phyloP scores from a whole-genome alignment of 2,888 invertebrate genomes.

The Platycheirus rosarum region DNA sequence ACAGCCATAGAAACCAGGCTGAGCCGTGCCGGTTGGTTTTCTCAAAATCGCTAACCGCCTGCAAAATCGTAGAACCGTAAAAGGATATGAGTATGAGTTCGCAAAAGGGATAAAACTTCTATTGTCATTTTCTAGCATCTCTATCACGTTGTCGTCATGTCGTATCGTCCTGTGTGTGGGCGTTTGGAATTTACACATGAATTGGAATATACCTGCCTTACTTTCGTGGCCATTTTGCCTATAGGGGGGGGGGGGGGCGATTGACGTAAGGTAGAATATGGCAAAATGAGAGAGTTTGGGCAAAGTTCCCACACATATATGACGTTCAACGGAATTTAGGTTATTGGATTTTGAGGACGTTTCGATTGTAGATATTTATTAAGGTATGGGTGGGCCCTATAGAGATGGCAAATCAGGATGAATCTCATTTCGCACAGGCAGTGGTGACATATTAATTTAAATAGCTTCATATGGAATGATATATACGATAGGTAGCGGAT shows the following conservation, averaged over 20 bases:
- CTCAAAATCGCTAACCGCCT: constrained; percentile 41
- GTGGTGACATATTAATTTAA: constrained; percentile 69
- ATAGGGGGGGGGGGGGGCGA: no score
- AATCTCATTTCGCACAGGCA: constrained; percentile 56
- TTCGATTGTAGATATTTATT: no score
- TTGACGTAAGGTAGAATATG: no score
- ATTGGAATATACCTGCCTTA: not conserved
- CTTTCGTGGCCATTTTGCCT: constrained; percentile 18
- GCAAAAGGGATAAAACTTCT: constrained; percentile 58
- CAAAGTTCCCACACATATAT: constrained; percentile 39
- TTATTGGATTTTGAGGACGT: constrained; percentile 71
- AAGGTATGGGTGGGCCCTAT: constrained; percentile 1
- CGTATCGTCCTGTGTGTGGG: not conserved
- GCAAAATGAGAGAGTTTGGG: constrained; percentile 31
- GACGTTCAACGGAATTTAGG: constrained; percentile 63
- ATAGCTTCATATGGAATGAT: constrained; percentile 64
- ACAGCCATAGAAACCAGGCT: not conserved
- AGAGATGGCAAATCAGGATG: constrained; percentile 44
- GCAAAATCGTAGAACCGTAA: constrained; percentile 54
- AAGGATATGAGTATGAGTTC: constrained; percentile 61
- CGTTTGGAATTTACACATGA: constrained; percentile 14
- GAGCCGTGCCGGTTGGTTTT: constrained; percentile 5
- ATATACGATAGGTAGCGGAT: constrained; percentile 56
- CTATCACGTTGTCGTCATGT: constrained; percentile 32
- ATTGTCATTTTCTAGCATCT: constrained; percentile 59